These are phyloP conservation scores for Syrista parreyssii DNA, from an alignment of 2,888 invertebrate species.

Conservation along the genomic window DNA sequence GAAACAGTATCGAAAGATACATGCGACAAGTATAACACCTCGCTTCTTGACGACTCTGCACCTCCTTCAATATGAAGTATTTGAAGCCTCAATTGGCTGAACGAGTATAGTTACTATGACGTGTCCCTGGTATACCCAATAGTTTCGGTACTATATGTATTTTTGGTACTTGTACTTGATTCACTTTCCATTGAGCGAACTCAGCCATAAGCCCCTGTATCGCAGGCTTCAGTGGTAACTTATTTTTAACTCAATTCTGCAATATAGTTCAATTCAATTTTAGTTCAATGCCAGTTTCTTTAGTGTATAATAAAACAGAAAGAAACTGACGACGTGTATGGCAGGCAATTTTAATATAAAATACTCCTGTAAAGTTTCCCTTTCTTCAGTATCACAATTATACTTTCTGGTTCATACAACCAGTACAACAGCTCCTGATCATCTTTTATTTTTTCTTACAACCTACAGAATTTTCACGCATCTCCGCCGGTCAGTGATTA, in stretches of 20 bases:
- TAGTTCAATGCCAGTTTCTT: not conserved
- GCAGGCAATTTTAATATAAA: not conserved
- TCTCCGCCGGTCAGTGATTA: not conserved
- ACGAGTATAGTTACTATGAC: not conserved
- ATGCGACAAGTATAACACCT: not conserved
- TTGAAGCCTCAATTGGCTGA: not conserved
- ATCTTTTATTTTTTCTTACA: not conserved
- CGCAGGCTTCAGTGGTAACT: not conserved
- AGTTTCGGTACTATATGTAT: not conserved
- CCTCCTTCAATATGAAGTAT: not conserved
- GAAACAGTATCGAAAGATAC: not conserved
- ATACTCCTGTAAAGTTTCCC: not conserved
- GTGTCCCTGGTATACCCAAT: not conserved
- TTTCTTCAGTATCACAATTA: not conserved
- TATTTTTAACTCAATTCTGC: not conserved
- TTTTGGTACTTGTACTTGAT: not conserved
- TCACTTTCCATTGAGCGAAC: not conserved
- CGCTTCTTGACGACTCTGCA: not conserved
- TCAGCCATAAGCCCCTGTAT: not conserved
- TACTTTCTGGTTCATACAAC: not conserved
- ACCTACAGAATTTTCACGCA: not conserved
- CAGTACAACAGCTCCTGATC: not conserved
- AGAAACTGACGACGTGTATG: not conserved
- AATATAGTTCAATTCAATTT: not conserved
- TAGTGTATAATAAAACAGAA: not conserved